Conservation (phyloP, 1,140 invertebrate species). For the Colletes latitarsis region DNA sequence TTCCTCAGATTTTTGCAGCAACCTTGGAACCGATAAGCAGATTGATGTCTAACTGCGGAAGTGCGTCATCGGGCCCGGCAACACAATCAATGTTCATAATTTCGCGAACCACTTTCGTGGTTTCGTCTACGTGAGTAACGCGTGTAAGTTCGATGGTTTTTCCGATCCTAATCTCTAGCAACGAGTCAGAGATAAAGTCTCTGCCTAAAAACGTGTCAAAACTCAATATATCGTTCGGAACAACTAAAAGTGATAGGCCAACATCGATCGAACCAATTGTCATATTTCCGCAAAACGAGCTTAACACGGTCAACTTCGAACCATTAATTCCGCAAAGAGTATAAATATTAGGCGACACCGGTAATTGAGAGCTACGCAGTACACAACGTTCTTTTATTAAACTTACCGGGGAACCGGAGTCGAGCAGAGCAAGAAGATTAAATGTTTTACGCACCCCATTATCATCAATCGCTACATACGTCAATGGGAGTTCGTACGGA, state of each 20-base stretch:
- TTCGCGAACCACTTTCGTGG: neutral
- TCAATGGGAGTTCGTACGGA: neutral
- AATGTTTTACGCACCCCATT: too few species aligned
- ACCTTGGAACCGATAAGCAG: neutral
- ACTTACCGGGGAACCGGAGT: conserved; percentile 2
- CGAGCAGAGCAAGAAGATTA: neutral
- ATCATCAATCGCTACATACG: neutral
- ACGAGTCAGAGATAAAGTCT: neutral
- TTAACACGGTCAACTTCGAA: neutral
- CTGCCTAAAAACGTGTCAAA: neutral
- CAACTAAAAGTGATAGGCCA: neutral
- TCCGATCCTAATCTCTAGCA: neutral
- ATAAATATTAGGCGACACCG: neutral
- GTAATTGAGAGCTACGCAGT: neutral
- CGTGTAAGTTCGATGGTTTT: neutral
- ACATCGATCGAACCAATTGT: neutral
- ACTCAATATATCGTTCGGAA: neutral
- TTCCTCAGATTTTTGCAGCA: neutral
- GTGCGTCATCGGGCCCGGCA: neutral
- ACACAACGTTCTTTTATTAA: neutral
- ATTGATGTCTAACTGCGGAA: neutral
- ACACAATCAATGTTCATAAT: neutral
- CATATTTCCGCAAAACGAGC: neutral
- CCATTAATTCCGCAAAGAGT: neutral
- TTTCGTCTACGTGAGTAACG: neutral